Evolutionary conservation across 2,113 vertebrate species (phyloP).

Genomic region (Dolichallabes microphthalmus): DNA sequence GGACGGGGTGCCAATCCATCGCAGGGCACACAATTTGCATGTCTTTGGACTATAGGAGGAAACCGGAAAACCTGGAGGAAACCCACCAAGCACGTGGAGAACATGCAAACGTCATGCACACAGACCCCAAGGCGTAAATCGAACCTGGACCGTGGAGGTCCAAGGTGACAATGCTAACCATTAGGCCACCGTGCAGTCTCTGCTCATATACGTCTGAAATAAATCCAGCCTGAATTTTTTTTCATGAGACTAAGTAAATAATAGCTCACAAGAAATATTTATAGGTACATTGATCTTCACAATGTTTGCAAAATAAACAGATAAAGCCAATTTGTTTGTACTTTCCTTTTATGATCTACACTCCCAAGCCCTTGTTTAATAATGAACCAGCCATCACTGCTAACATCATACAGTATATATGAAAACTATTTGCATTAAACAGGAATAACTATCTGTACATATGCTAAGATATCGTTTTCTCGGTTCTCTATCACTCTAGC

Average conservation of each 20-base stretch:
- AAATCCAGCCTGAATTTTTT: background rate
- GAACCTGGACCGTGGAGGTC: no score
- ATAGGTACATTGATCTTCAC: background rate
- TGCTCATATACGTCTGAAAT: background rate
- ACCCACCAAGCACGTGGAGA: no score
- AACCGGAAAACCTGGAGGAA: no score
- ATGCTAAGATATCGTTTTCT: constrained; percentile 63
- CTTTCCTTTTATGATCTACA: background rate
- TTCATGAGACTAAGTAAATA: background rate
- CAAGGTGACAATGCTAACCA: no score
- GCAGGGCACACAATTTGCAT: no score
- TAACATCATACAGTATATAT: background rate
- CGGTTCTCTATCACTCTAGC: constrained; percentile 63
- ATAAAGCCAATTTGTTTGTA: background rate
- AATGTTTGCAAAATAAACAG: background rate
- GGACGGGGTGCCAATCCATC: no score
- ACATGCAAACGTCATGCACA: no score
- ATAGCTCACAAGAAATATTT: background rate
- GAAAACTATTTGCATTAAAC: background rate
- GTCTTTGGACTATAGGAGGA: no score
- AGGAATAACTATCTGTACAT: constrained; percentile 4
- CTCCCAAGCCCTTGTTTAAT: background rate
- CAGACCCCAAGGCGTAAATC: no score
- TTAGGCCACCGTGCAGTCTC: no score
- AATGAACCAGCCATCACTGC: background rate